phyloP scores from a whole-genome alignment of 2,888 invertebrate species.

The Cepaea hortensis region DNA sequence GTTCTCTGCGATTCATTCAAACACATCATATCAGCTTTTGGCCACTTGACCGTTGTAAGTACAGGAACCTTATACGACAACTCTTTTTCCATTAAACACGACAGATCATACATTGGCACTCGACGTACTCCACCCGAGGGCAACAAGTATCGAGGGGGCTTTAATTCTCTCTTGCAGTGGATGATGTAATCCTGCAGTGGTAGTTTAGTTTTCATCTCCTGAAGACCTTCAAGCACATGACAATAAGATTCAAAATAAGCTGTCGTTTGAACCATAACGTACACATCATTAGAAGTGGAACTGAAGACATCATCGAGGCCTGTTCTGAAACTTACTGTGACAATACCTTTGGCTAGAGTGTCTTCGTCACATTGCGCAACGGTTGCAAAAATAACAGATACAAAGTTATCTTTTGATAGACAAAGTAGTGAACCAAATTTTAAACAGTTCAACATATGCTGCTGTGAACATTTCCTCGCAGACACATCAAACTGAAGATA shows the following conservation, averaged over 20 bases:
- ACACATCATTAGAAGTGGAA: conserved; percentile 50
- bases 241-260: conserved; percentile 90
- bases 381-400: conserved; percentile 83
- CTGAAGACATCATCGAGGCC: conserved; percentile 47
- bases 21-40: conserved; percentile 59
- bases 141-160: conserved; percentile 63
- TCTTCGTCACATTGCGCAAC: conserved; percentile 72
- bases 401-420: conserved; percentile 82
- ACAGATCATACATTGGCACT: conserved; percentile 16
- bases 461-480: not conserved
- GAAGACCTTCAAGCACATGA: conserved; percentile 84
- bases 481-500: conserved; percentile 60
- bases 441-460: conserved; percentile 26
- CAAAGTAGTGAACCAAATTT: conserved; percentile 26
- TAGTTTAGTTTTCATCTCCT: conserved; percentile 77
- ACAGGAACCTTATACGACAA: conserved; percentile 16
- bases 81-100: conserved; percentile 26
- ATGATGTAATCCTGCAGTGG: conserved; percentile 59
- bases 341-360: conserved; percentile 63
- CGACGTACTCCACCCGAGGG: conserved; percentile 17
- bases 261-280: conserved; percentile 85
- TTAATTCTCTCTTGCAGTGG: conserved; percentile 56
- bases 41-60: conserved; percentile 56
- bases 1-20: conserved; percentile 67
- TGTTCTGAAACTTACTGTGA: conserved; percentile 61